Base-by-base conservation (phyloP, 2,113 vertebrate species). In the Aphyosemion australe region DNA sequence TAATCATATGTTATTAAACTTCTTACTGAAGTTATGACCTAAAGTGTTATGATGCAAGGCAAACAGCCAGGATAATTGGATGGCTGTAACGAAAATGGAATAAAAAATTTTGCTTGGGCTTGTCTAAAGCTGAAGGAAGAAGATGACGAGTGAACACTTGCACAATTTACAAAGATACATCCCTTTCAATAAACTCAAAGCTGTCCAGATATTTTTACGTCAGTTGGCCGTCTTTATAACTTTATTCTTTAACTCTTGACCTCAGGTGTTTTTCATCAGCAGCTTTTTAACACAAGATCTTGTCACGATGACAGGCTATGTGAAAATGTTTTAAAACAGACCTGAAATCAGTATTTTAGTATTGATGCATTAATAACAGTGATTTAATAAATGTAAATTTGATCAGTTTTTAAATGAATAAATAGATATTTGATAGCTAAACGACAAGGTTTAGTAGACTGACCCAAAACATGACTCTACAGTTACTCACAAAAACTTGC, bases 61-160 rank as follows among this genome's bases (percentile, higher is more conserved):
- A 31, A 45, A 45, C 41, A 16, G 18, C 31, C 54, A 56, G 63
- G 64, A 76, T 52, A 20, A 59, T 47, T 11, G 13, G 32, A 10
- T n/a, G 45, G 31, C 46, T 55, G 6, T 39, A 32, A 21, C 41
- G 43, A 46, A 62, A 54, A 47, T 8, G 14, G 6, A 50, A 60
- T 39, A 9, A 43, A 12, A 15, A 18, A 18, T 26, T 48, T 63
- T 66, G 56, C 55, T 64, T 60, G 55, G 37, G 52, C 7, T 26
- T 72, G 69, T 47, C 53, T 50, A 47, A 45, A 53, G 15, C 10
- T 26, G 47, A 69, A 50, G 19, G 32, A 41, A 34, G 56, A 53
- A 15, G 3, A 49, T 8, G 31, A 34, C 16, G 26, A 34, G 53
- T 32, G 12, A 60, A 52, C 65, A 45, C n/a, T 16, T 26, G 19